Base-by-base conservation (phyloP, 2,113 vertebrate genomes). In the Vidua macroura region DNA sequence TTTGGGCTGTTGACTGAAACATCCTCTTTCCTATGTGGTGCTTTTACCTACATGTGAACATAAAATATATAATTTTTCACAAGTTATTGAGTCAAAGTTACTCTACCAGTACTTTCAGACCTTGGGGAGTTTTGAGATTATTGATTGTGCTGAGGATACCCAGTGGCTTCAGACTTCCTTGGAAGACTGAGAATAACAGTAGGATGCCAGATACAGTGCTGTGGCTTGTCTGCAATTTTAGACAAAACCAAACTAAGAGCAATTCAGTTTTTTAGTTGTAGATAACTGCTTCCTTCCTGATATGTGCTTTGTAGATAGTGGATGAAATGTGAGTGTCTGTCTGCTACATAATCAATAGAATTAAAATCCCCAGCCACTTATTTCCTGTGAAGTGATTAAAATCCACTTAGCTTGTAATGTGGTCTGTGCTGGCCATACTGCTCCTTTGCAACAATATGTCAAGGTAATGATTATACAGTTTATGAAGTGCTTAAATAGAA, bases 361-460 rank as follows among this genome's bases (percentile, higher is more conserved):
- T 95, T 94, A 91, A 95, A 93, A 93, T 93, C 85, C 90, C 76
- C 49, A 87, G 68, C 84, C 76, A 74, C 80, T 93, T 95, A 84
- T 91, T 95, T 96, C 81, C 78, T 91, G 56, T 51, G 72, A 91
- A 90, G 87, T 94, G 94, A 87, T 95, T 95, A 96, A 94, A 96
- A 94, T 88, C 73, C 86, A 95, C 86, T 94, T 88, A 85, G 67
- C 82, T 55, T 6, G 1, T 86, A 80, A 44, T n/a, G 9, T 72
- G 81, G 73, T 89, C 80, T 83, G 3, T 66, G 70, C 62, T 89
- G 66, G 41, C 73, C 46, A 31, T 88, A 64, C 67, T 2, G 5
- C 48, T 91, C 27, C 66, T 90, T 67, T 66, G 52, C 72, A 95
- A 79, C 84, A 70, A 43, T 86, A 90, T 84, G 82, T 91, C 84